Evolutionary conservation across 2,113 vertebrate species (phyloP).

Genomic region (Pseudopipra pipra): DNA sequence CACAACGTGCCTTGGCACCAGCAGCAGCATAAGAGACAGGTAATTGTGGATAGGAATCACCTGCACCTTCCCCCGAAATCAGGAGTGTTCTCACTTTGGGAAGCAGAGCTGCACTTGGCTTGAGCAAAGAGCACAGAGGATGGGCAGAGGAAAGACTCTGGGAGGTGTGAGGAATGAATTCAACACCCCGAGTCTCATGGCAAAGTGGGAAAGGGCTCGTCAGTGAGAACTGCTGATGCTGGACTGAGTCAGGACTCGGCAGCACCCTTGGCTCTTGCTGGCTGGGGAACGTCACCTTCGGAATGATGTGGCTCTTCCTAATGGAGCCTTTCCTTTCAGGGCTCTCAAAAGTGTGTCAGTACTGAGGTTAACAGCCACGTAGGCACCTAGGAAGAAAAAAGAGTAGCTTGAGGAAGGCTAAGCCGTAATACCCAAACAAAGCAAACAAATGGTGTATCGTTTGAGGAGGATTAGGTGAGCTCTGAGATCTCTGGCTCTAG

Average conservation of each 20-base stretch:
- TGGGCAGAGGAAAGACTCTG: background rate
- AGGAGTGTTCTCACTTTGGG: accelerated
- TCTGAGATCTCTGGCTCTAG: background rate
- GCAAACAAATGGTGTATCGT: background rate
- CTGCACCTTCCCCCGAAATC: background rate
- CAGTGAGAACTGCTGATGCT: background rate
- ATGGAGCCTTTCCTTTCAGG: background rate
- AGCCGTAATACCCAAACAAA: conserved; percentile 5
- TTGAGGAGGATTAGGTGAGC: background rate
- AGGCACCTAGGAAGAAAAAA: background rate
- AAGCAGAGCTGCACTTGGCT: accelerated
- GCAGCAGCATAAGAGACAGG: background rate
- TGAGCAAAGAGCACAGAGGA: background rate
- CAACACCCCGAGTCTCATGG: accelerated
- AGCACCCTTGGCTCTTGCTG: background rate
- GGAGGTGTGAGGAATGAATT: background rate
- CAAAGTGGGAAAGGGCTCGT: background rate
- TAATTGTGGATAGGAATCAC: background rate
- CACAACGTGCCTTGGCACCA: background rate
- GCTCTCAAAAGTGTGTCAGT: background rate
- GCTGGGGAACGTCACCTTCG: background rate
- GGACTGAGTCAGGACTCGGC: background rate
- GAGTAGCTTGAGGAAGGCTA: background rate
- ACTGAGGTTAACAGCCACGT: background rate
- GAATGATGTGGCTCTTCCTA: background rate